Conservation (phyloP, 2,113 vertebrate genomes). For the Varanus salvator region DNA sequence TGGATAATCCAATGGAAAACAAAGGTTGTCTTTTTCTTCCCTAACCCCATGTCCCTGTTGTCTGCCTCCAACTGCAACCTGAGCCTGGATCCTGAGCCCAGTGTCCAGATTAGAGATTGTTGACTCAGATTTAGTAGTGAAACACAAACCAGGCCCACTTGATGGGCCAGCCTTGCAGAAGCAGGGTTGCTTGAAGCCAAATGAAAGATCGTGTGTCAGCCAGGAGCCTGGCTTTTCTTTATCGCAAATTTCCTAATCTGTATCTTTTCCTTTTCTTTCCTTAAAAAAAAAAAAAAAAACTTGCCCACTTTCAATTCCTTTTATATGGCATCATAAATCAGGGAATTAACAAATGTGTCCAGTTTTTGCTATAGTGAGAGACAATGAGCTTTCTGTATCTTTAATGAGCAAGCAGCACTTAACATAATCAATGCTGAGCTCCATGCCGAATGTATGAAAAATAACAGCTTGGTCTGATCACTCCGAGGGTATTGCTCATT, state of each 20-base stretch:
- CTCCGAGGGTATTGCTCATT: conserved; percentile 73
- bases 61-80: conserved; percentile 83
- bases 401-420: conserved; percentile 73
- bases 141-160: conserved; percentile 84
- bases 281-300: background rate
- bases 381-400: conserved; percentile 79
- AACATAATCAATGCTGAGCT: conserved; percentile 75
- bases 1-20: conserved; percentile 76
- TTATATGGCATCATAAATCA: conserved; percentile 79
- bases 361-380: conserved; percentile 74
- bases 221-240: conserved; percentile 81
- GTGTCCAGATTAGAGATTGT: conserved; percentile 91
- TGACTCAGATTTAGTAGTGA: conserved; percentile 89
- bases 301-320: conserved; percentile 57
- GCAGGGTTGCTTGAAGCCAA: conserved; percentile 82
- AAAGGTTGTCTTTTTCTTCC: conserved; percentile 80
- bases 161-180: conserved; percentile 86
- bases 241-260: conserved; percentile 83
- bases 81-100: conserved; percentile 81
- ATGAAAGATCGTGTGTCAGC: conserved; percentile 83
- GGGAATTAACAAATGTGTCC: conserved; percentile 80
- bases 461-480: conserved; percentile 60
- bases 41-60: conserved; percentile 71
- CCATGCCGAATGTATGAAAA: conserved; percentile 74
- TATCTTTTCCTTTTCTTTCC: conserved; percentile 65